Base-by-base conservation (phyloP, 2,888 invertebrate genomes). In the Lobophora halterata region DNA sequence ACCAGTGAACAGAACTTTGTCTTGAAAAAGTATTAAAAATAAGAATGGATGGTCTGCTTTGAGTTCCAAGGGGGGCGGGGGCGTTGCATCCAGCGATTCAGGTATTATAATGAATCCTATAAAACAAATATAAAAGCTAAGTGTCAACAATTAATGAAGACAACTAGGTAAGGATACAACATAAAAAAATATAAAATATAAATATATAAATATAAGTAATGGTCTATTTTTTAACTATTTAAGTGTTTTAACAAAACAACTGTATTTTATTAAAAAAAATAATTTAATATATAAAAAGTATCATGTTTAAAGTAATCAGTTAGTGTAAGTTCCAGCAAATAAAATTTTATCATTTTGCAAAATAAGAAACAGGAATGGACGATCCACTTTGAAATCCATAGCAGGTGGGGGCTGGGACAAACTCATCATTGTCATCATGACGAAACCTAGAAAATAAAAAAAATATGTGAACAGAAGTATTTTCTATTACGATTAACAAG, bases 41-140 rank as follows among this genome's bases (percentile, higher is more conserved):
- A 55, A 8, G 38, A 52, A 55, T 1, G 53, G 55, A 14, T 31
- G 49, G 26, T 55, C 50, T 1, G 39, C 58, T 13, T 31, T 48
- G 35, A 58, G 49, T 31, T 44, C 28, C 30, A 30, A n/a, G 4
- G 28, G 28, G 2, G 18, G 18, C 13, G 29, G 29, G 1, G 19
- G 23, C 11, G 8, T n/a, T n/a, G n/a, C n/a, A n/a, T n/a, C n/a
- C n/a, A 9, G 5, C 5, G 20, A 21, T 9, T 9, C 9, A 4
- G 5, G 5, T 10, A 9, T 5, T 9, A 9, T 5, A 2, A 9
- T 1, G 9, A 21, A 21, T 9, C 20, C 20, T 21, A 21, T 1
- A 21, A 21, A 21, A 21, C n/a, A 9, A n/a, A 8, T 20, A 8
- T 7, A 20, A n/a, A n/a, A n/a, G n/a, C n/a, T n/a, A n/a, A n/a